Evolutionary conservation across 1,140 invertebrate species (phyloP), one percentile per base, ranked within the genome.

Genomic region (Oreohelix idahoensis): DNA sequence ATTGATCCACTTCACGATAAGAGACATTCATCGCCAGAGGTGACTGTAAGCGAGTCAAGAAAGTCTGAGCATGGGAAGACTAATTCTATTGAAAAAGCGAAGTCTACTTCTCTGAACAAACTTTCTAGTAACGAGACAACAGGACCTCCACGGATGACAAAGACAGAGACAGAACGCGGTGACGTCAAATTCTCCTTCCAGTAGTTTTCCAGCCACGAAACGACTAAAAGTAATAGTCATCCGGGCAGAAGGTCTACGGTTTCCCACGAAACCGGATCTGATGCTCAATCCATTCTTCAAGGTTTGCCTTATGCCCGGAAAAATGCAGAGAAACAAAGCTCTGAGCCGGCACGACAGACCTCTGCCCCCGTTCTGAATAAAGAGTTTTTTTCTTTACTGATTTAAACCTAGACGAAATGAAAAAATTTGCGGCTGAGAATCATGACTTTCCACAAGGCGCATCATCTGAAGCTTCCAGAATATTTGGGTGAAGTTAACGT

Each of bases 121-220:
- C 29, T 66, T 66, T 66, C 63, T 10, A 32, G 20, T 5, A 38
- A 79, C 35, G 58, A 79, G 73, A 23, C 70, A 74, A 80, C 35
- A 42, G 63, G 5, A 17, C 45, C 84, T 38, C 71, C 82, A n/a
- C 32, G 73, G 17, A 79, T 82, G 15, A 82, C 81, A 1, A 83
- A 83, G 36, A 70, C 81, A n/a, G 78, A 49, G 42, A 88, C 90
- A 4, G 87, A 89, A 81, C 77, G 89, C 39, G 91, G 91, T 0
- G 91, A 92, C 78, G 73, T 91, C 1, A 92, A 92, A 83, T 90
- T 92, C 78, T 89, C 89, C 38, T 89, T 92, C 79, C 89, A 90
- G 49, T 91, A 89, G n/a, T 79, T 82, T 89, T 35, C 87, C 88
- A 23, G 85, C 88, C 49, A 86, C 88, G 4, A 87, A 86, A 74